Conservation (phyloP, 2,113 vertebrate species). For the Rafetus swinhoei region DNA sequence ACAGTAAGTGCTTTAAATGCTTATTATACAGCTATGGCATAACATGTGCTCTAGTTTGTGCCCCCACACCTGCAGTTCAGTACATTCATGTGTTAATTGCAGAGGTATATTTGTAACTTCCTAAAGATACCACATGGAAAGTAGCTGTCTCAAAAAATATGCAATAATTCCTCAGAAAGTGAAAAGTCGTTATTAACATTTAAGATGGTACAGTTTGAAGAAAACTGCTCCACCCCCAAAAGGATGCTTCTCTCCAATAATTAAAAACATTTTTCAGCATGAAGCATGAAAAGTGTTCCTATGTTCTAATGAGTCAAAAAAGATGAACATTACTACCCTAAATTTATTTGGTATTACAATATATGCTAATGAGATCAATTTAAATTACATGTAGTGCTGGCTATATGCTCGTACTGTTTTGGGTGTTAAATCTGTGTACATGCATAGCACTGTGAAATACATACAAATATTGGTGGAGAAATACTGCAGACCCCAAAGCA, state of each 20-base stretch:
- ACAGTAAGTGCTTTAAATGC: neutral
- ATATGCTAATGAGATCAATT: neutral
- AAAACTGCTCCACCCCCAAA: neutral
- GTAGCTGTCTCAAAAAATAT: neutral
- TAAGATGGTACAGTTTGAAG: neutral
- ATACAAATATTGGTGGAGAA: neutral
- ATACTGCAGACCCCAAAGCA: neutral
- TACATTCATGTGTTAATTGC: neutral
- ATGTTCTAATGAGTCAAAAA: neutral
- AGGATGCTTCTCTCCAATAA: neutral
- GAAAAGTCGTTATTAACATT: neutral
- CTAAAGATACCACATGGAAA: neutral
- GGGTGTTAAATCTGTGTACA: neutral
- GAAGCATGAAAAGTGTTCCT: neutral
- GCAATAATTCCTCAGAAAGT: neutral
- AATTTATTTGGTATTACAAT: neutral
- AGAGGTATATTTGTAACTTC: neutral
- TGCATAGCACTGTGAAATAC: neutral
- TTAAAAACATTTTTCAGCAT: neutral
- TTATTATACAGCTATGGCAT: accelerated
- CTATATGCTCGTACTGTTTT: accelerated
- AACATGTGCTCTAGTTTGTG: neutral
- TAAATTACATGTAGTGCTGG: neutral
- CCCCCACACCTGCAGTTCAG: neutral
- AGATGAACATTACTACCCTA: neutral